phyloP scores from a whole-genome alignment of 2,113 vertebrate genomes.

The Lepus americanus region DNA sequence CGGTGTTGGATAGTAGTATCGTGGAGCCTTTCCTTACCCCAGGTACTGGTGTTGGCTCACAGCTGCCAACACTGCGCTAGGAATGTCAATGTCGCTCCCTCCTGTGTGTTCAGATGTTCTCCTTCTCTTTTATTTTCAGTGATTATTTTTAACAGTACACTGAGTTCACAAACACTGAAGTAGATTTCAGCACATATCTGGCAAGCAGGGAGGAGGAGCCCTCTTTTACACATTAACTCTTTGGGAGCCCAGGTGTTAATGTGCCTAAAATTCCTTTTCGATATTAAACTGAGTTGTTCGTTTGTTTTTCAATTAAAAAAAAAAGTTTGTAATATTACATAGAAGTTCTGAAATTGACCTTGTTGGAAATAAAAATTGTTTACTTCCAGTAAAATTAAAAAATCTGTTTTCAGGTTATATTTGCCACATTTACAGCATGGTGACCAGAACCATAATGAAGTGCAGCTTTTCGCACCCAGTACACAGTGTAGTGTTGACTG shows the following conservation, averaged over 20 bases:
- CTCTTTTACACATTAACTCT: background rate
- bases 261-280: constrained; percentile 26
- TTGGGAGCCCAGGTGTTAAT: background rate
- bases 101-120: background rate
- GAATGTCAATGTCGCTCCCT: background rate
- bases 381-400: background rate
- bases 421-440: background rate
- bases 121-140: constrained; percentile 18
- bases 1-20: no score
- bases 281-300: background rate
- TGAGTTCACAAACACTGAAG: background rate
- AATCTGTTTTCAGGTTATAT: background rate
- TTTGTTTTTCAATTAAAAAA: constrained; percentile 40
- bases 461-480: background rate
- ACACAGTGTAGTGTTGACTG: no score
- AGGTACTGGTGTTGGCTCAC: background rate
- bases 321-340: background rate
- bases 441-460: background rate
- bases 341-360: background rate
- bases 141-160: background rate
- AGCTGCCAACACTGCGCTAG: background rate
- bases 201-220: background rate
- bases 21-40: background rate
- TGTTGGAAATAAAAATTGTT: background rate
- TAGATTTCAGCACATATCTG: background rate